These are phyloP conservation scores for Chionoecetes opilio DNA, from an alignment of 1,140 invertebrate species.

Conservation along the genomic window DNA sequence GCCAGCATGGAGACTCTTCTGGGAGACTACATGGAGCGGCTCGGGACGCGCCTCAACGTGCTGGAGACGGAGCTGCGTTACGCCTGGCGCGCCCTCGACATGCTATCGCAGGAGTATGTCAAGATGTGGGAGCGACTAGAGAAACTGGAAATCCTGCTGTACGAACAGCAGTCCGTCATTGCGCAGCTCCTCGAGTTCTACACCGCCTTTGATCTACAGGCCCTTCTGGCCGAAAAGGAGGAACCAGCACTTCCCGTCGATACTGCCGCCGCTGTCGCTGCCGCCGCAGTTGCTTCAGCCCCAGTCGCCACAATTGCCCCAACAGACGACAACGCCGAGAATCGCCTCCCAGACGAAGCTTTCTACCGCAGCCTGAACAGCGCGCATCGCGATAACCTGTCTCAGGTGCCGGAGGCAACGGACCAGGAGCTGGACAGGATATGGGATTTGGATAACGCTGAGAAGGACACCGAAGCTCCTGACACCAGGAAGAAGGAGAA, in stretches of 20 bases:
- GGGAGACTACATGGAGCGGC: conserved; percentile 94
- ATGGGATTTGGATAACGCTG: conserved; percentile 86
- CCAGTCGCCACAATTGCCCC: conserved; percentile 34
- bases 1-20: conserved; percentile 85
- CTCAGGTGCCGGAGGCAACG: conserved; percentile 83
- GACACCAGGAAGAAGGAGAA: conserved; percentile 80
- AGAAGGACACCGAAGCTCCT: conserved; percentile 80
- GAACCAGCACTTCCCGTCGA: conserved; percentile 81
- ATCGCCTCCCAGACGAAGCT: conserved; percentile 89
- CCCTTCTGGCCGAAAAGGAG: conserved; percentile 81
- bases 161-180: conserved; percentile 96
- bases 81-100: conserved; percentile 94
- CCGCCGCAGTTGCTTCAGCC: conserved; percentile 1
- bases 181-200: conserved; percentile 93
- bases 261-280: conserved; percentile 25
- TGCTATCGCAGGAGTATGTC: conserved; percentile 95
- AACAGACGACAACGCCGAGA: conserved; percentile 82
- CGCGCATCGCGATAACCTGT: conserved; percentile 91
- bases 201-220: conserved; percentile 81
- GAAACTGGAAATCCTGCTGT: conserved; percentile 93
- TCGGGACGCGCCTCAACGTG: conserved; percentile 92
- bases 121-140: conserved; percentile 97
- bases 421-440: conserved; percentile 90
- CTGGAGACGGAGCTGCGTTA: conserved; percentile 95
- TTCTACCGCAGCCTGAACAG: conserved; percentile 95